Evolutionary conservation across 2,113 vertebrate genomes (phyloP), one percentile per base, ranked within the genome.

Genomic region (Zosterops pallidus): DNA sequence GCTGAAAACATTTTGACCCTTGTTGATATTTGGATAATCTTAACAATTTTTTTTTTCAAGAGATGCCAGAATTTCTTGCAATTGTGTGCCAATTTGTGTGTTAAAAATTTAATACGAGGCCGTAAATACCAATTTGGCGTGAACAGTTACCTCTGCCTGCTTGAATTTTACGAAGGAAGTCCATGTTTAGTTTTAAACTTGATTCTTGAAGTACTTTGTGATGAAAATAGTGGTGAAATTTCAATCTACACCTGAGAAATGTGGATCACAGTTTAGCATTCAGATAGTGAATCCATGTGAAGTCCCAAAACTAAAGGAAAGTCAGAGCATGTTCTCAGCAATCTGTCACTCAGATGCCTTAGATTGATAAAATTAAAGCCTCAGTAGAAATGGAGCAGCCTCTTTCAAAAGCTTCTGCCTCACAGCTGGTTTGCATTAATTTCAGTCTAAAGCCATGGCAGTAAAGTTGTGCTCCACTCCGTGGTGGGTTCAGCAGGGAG

Each of bases 371-470:
- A 97, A 96, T 89, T 83, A 95, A 98, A 98, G 92, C 83, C 92
- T 95, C 93, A 37, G 89, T 96, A 89, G 97, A 93, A 60, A 96
- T 95, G 9, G 70, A 91, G 92, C 65, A 81, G 70, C 92, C 86
- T 85, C 64, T 84, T 91, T 96, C 53, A 49, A 79, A 90, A 86
- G 95, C 86, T 96, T 75, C 89, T 75, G 78, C 91, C 25, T 41
- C 94, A 83, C 98, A 98, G 98, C 97, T 98, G 98, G 97, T 98
- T 98, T 93, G 84, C 86, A 97, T 98, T 98, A 98, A 97, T 97
- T 97, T 92, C 97, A 97, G 98, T 94, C 94, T 89, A 59, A 92
- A 91, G 52, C 80, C 50, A 68, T 89, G 96, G 98, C 97, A 90
- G 96, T 92, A 60, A 49, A 79, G 92, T 79, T 94, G 85, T 92